Evolutionary conservation across 2,888 invertebrate genomes (phyloP).

Genomic region (Orthonychiurus folsomi): DNA sequence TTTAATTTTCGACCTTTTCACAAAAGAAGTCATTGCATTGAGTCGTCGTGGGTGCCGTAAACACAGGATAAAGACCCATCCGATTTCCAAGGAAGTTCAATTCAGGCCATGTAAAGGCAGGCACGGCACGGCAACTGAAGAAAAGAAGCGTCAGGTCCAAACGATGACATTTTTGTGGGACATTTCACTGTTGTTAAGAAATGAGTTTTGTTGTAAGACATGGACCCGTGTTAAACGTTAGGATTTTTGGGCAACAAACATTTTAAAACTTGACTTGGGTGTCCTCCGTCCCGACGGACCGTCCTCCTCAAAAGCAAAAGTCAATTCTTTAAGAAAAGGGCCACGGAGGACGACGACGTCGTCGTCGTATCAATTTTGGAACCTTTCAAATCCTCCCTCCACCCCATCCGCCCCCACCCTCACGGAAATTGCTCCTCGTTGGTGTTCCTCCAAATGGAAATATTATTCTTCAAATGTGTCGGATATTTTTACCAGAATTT

Average conservation of each 20-base stretch:
- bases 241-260: slow-evolving; percentile 2
- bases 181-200: not conserved
- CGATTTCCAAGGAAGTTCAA: too few species aligned
- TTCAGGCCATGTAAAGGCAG: not conserved
- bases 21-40: not conserved
- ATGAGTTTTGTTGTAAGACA: not conserved
- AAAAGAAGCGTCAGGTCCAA: too few species aligned
- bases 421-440: too few species aligned
- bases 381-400: too few species aligned
- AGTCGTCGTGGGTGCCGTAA: slow-evolving; percentile 8
- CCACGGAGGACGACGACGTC: not conserved
- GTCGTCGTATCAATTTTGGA: not conserved
- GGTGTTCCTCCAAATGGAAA: too few species aligned
- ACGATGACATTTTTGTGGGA: slow-evolving; percentile 18
- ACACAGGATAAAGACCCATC: not conserved
- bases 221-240: not conserved
- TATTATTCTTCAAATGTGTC: too few species aligned
- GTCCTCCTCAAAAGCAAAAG: not conserved
- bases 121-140: not conserved
- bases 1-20: slow-evolving; percentile 14
- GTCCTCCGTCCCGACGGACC: not conserved
- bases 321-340: not conserved
- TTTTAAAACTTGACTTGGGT: not conserved
- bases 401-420: too few species aligned
- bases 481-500: too few species aligned